phyloP scores from a whole-genome alignment of 1,140 invertebrate genomes.

The Saccostrea echinata region DNA sequence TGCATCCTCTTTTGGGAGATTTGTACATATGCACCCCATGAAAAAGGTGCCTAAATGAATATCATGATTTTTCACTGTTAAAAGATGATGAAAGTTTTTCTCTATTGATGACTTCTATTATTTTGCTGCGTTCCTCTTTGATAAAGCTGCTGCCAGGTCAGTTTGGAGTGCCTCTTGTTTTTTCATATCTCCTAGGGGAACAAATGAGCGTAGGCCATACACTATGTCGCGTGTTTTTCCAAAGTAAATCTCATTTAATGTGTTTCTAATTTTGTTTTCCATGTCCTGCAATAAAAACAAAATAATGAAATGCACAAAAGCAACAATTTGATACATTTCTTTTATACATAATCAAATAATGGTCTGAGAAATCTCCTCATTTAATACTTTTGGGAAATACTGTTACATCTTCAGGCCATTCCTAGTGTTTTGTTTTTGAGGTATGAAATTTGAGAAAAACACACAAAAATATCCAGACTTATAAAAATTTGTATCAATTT shows the following conservation, averaged over 20 bases:
- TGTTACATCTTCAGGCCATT: no score
- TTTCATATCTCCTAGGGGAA: conserved; percentile 90
- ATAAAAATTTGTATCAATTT: no score
- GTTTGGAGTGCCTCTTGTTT: conserved; percentile 90
- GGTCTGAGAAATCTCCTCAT: no score
- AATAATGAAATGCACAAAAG: neutral
- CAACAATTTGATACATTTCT: no score
- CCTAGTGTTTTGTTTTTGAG: no score
- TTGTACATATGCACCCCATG: conserved; percentile 13
- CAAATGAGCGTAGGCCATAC: conserved; percentile 95
- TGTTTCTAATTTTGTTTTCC: conserved; percentile 99
- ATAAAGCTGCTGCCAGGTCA: conserved; percentile 86
- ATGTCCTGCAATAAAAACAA: conserved; percentile 94
- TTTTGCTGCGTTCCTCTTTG: conserved; percentile 54
- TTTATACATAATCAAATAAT: no score
- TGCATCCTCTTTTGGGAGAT: neutral
- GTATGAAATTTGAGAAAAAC: no score
- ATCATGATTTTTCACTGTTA: conserved; percentile 6
- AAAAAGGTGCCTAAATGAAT: conserved; percentile 11
- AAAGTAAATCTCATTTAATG: conserved; percentile 99
- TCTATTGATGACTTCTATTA: conserved; percentile 2
- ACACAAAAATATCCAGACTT: no score
- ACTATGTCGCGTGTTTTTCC: conserved; percentile 99
- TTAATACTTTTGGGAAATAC: no score
- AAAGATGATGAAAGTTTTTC: neutral